Conservation (phyloP, 2,888 invertebrate species). For the Drosophila setosimentum region DNA sequence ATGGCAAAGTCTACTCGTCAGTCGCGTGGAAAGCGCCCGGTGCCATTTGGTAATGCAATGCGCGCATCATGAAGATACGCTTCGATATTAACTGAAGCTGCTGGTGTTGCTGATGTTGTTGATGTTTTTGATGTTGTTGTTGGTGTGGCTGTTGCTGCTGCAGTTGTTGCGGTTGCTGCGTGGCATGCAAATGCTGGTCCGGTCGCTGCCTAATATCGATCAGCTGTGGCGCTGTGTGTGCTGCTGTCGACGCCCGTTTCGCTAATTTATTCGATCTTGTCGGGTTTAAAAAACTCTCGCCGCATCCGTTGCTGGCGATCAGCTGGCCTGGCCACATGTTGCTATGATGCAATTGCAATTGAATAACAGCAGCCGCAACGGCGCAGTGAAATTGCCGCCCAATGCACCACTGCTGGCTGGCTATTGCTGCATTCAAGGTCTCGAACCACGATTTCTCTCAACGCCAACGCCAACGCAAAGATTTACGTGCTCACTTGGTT, state of each 20-base stretch:
- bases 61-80: conserved; percentile 73
- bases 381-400: conserved; percentile 67
- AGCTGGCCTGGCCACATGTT: conserved; percentile 57
- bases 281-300: conserved; percentile 82
- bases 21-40: conserved; percentile 72
- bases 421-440: conserved; percentile 70
- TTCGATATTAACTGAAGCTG: conserved; percentile 36
- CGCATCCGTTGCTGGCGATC: conserved; percentile 51
- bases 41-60: conserved; percentile 70
- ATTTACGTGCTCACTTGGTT: conserved; percentile 72
- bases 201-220: conserved; percentile 63
- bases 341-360: conserved; percentile 80
- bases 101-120: conserved; percentile 22
- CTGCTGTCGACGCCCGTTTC: conserved; percentile 50
- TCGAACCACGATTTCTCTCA: conserved; percentile 77
- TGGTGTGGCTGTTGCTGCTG: conserved; percentile 16
- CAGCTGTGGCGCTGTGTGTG: conserved; percentile 57
- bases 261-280: conserved; percentile 66
- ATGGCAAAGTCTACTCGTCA: conserved; percentile 46
- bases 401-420: conserved; percentile 26
- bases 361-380: conserved; percentile 61
- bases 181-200: conserved; percentile 58
- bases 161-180: conserved; percentile 27
- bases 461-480: conserved; percentile 46
- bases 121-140: conserved; percentile 22